Conservation (phyloP, 2,888 invertebrate species). For the Parthenolecanium corni region DNA sequence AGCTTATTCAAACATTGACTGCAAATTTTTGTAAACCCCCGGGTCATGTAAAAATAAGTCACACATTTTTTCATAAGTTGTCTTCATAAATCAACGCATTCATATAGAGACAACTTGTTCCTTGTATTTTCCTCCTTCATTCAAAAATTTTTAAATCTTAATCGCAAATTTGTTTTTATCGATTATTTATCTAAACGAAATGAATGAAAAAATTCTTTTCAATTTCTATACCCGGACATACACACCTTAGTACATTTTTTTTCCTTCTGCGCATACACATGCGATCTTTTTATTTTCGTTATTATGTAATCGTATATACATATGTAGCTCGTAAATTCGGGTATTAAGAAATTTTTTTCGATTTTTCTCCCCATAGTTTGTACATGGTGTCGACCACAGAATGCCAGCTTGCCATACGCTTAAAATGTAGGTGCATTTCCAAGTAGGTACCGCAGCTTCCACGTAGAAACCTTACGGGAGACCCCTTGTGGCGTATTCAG, state of each 20-base stretch:
- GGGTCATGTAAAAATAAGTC: too few species aligned
- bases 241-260: too few species aligned
- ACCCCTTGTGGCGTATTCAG: conserved; percentile 10
- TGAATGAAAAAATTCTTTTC: background rate
- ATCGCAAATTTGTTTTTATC: background rate
- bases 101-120: too few species aligned
- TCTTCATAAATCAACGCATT: too few species aligned
- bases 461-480: background rate
- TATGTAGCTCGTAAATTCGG: too few species aligned
- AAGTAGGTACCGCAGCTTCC: background rate
- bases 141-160: too few species aligned
- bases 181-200: background rate
- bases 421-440: background rate
- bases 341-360: too few species aligned
- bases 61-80: too few species aligned
- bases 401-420: background rate
- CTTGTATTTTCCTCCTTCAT: too few species aligned
- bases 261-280: too few species aligned
- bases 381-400: background rate
- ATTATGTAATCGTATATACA: background rate
- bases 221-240: background rate
- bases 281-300: background rate
- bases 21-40: too few species aligned
- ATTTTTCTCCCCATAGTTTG: background rate
- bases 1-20: too few species aligned